Base-by-base conservation (phyloP, 1,140 invertebrate genomes). In the Lepidotrigona ventralis region DNA sequence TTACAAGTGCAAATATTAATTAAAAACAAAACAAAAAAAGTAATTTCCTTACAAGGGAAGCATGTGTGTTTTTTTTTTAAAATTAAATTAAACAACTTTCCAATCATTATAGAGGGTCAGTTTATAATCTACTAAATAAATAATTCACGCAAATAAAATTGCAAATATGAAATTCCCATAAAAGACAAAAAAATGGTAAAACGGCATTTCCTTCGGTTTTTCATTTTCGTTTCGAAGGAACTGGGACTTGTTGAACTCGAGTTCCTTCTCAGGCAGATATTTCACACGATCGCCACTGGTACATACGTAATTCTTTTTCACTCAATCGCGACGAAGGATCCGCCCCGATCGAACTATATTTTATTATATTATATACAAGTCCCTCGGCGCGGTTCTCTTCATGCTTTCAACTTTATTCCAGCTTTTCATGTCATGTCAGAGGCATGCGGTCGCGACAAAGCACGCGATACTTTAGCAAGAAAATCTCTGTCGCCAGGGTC, bases 401-500 rank as follows among this genome's bases (percentile, higher is more conserved):
- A 79, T 86, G 84, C 87, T 88, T 88, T 21, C 86, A 88, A 75
- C n/a, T 78, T 80, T 84, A 81, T 83, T 74, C 23, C 80, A 81
- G 85, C 86, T 88, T 88, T 87, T 84, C 88, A 81, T 88, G 88
- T 86, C 80, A 70, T 79, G 79, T 69, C 75, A 83, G 79, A 81
- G 71, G 74, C 53, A 69, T 77, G 83, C 14, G n/a, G 21, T 80
- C 81, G 77, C 33, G 71, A 76, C 75, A 83, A 88, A 89, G 89
- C 90, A 85, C 89, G 88, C 86, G 90, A 91, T 90, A 86, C 89
- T 87, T 91, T 88, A 91, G 90, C 91, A 90, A 90, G 86, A 90
- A 90, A 90, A 91, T 93, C 92, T 93, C 93, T 95, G 91, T 95
- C 95, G 89, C 92, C 95, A 96, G 96, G 96, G 72, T 96, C 96